These are phyloP conservation scores for Sinocyclocheilus maitianheensis DNA, from an alignment of 2,113 vertebrate species.

Conservation along the genomic window DNA sequence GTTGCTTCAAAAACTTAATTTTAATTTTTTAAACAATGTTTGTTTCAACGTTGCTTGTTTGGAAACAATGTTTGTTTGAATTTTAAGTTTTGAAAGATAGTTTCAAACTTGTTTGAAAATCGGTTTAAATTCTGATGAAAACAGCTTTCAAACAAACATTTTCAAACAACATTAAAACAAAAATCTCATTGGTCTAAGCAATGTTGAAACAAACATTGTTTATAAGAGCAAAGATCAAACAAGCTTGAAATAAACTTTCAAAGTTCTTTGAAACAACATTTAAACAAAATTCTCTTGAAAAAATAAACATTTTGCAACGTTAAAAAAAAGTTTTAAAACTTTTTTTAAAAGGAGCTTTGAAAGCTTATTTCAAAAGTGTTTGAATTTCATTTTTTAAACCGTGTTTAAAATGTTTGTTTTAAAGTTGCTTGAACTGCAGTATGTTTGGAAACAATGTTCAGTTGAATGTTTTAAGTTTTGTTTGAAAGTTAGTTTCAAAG, in stretches of 20 bases:
- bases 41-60: neutral
- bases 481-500: too few species aligned
- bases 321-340: too few species aligned
- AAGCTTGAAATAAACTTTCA: neutral
- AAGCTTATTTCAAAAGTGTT: neutral
- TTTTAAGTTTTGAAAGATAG: neutral
- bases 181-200: too few species aligned
- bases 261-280: too few species aligned
- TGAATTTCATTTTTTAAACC: neutral
- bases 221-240: neutral
- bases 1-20: neutral
- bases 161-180: too few species aligned
- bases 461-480: too few species aligned
- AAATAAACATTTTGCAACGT: too few species aligned
- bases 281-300: too few species aligned
- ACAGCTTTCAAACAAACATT: too few species aligned
- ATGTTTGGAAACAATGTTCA: neutral
- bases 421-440: neutral
- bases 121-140: neutral
- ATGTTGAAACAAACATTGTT: too few species aligned
- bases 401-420: neutral
- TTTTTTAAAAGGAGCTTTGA: neutral
- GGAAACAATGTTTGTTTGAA: neutral
- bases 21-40: neutral
- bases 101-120: neutral